These are phyloP conservation scores for Notolabrus celidotus DNA, from an alignment of 2,797 vertebrate species.

Conservation along the genomic window DNA sequence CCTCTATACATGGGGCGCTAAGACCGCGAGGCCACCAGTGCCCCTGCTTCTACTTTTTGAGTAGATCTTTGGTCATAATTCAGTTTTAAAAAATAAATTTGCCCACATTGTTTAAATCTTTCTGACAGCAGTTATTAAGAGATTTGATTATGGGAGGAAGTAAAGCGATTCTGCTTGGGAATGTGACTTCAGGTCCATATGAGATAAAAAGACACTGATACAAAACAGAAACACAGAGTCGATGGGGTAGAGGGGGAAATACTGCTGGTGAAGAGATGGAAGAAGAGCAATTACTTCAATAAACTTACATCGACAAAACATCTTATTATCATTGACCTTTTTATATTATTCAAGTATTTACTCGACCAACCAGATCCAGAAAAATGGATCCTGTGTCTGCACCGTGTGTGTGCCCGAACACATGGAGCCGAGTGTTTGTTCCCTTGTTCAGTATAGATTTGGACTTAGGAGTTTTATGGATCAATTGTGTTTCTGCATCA, in stretches of 20 bases:
- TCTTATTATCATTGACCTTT: slow-evolving; percentile 71
- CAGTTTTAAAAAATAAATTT: too few species aligned
- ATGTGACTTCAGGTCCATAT: not conserved
- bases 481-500: slow-evolving; percentile 80
- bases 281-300: slow-evolving; percentile 63
- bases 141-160: not conserved
- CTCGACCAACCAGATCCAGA: slow-evolving; percentile 3
- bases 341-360: slow-evolving; percentile 64
- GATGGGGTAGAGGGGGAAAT: slow-evolving; percentile 11
- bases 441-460: slow-evolving; percentile 61
- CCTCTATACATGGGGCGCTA: too few species aligned
- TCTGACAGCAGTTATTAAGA: not conserved
- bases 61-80: too few species aligned
- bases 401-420: slow-evolving; percentile 10
- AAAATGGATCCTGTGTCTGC: slow-evolving; percentile 35
- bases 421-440: slow-evolving; percentile 39
- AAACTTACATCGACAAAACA: slow-evolving; percentile 51
- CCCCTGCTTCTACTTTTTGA: too few species aligned
- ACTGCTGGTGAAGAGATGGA: slow-evolving; percentile 27
- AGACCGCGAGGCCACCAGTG: too few species aligned
- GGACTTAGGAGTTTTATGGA: slow-evolving; percentile 75
- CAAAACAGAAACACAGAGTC: slow-evolving; percentile 7
- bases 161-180: not conserved
- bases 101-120: not conserved
- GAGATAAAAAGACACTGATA: not conserved